Conservation (phyloP, 2,797 vertebrate genomes). For the Gambusia yucatana region DNA sequence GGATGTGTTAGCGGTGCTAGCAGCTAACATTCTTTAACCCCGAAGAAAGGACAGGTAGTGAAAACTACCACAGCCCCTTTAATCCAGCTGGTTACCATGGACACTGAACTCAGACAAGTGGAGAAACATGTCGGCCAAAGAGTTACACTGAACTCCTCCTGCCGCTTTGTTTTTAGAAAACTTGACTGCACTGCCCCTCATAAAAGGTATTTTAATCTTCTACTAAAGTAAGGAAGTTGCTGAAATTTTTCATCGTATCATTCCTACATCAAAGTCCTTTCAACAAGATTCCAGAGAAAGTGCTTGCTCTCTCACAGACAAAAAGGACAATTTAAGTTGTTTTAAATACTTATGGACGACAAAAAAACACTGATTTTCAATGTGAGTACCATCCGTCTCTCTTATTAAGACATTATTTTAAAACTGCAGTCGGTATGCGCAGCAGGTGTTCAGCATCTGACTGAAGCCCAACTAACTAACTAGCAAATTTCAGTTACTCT, state of each 20-base stretch:
- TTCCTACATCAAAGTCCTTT: neutral
- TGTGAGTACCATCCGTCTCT: neutral
- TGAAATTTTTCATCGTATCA: neutral
- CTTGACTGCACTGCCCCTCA: neutral
- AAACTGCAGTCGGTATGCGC: neutral
- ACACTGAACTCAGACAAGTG: neutral
- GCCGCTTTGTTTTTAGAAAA: neutral
- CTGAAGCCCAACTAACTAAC: neutral
- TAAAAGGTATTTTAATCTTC: neutral
- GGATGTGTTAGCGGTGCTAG: neutral
- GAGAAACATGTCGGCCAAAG: neutral
- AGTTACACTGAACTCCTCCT: neutral
- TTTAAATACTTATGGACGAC: neutral
- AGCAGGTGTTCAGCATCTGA: neutral
- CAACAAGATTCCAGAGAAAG: neutral
- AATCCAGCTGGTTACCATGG: neutral
- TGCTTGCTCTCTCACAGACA: neutral
- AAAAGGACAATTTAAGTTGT: neutral
- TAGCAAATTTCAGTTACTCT: neutral
- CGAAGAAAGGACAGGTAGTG: neutral
- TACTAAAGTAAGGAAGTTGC: neutral
- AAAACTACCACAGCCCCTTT: neutral
- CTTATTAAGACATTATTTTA: neutral
- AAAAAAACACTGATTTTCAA: neutral
- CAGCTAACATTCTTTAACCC: neutral